Evolutionary conservation across 2,888 invertebrate genomes (phyloP), one percentile per base, ranked within the genome.

Genomic region (Psococerastis gibbosa): DNA sequence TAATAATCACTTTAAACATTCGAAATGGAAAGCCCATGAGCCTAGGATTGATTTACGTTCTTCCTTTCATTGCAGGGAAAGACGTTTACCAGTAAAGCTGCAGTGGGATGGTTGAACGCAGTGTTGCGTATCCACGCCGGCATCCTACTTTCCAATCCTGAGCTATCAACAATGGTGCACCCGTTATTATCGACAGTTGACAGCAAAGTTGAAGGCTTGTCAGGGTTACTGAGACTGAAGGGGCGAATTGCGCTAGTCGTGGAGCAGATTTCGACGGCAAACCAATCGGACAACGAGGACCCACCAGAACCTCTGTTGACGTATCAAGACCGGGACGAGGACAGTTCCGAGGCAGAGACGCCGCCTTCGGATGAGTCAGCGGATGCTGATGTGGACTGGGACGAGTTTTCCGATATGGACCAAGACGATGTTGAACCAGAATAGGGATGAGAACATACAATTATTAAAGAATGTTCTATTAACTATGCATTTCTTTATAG

Each of bases 201-300:
- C 50, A 65, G 65, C 4, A 60, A 75, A 50, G 58, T 70, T 41
- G 57, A 60, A 11, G 56, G 71, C 18, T 60, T 71, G 43, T 59
- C 65, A 2, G 67, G 69, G 35, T 56, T 75, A 46, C 67, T 67
- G 35, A 64, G 65, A 52, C 59, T 78, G 43, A 66, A 67, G 52
- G 78, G 77, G 3, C 66, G 75, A 38, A 60, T 78, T 31, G 69
- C 72, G 49, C 62, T 77, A 22, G 57, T 77, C 32, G 60, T 70
- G 22, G 65, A 69, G 5, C 70, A 72, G 56, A 62, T 71, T 41
- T 54, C 54, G 45, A 18, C 20, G 52, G 52, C 22, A 52, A 53
- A 22, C 47, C 52, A 32, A 51, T 48, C 35, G 44, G 43, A 9
- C 42, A 43, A 9, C 20, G 18, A 38, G 38, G 38, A 38, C 11